Percentiles rank a stretch among this genome's conserved stretches.
Evolutionary conservation across 2,888 invertebrate species (phyloP).

Genomic region (Aporophyla lueneburgensis): DNA sequence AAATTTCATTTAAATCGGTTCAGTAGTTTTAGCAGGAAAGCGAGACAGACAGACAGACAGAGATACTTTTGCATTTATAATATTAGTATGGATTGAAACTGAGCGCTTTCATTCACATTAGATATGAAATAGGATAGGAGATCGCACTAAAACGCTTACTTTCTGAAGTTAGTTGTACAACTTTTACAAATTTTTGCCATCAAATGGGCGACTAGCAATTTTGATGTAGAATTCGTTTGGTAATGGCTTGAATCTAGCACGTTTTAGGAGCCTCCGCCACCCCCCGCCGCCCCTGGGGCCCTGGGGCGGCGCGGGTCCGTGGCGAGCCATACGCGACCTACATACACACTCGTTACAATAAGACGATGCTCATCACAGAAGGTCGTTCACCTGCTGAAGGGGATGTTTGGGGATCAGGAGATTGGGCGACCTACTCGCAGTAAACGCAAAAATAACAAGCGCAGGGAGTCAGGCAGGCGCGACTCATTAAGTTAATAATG

Average conservation of each 20-base stretch:
- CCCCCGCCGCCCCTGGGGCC: not conserved
- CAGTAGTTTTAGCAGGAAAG: too few relatives aligned
- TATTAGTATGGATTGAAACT: not conserved
- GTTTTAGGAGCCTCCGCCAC: constrained; percentile 7
- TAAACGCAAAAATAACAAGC: not conserved
- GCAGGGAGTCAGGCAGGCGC: not conserved
- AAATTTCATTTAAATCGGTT: too few relatives aligned
- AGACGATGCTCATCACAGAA: constrained; percentile 41
- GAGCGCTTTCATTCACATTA: not conserved
- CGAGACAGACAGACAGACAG: too few relatives aligned
- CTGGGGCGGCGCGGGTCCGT: constrained; percentile 13
- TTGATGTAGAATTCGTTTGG: constrained; percentile 42
- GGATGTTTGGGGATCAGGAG: not conserved
- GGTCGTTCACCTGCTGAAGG: constrained; percentile 32
- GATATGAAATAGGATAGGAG: not conserved
- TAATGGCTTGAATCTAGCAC: constrained; percentile 43
- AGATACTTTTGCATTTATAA: too few relatives aligned
- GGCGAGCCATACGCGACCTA: constrained; percentile 49
- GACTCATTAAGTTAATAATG: not conserved
- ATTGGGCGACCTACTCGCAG: not conserved
- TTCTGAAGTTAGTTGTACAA: constrained; percentile 8
- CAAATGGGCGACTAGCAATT: constrained; percentile 13
- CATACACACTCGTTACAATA: constrained; percentile 52
- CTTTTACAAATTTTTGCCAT: constrained; percentile 10
- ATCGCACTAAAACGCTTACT: not conserved